Evolutionary conservation across 2,888 invertebrate species (phyloP).

Genomic region (Lampropteryx suffumata): DNA sequence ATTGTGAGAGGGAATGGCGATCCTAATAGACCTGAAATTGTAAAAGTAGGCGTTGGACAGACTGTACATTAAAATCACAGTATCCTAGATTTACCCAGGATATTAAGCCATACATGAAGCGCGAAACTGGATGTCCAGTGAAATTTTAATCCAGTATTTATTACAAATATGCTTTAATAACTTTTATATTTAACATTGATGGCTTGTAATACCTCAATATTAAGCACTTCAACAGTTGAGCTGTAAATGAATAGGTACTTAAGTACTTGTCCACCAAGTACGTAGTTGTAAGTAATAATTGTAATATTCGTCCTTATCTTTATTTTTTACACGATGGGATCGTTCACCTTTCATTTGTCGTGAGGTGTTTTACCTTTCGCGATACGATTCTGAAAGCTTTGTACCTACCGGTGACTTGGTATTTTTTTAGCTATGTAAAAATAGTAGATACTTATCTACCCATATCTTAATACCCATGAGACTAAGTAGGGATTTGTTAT

Average conservation of each 20-base stretch:
- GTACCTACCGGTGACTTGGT: no score
- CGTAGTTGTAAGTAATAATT: constrained; percentile 17
- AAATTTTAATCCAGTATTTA: no score
- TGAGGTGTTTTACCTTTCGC: constrained; percentile 29
- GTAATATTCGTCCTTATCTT: constrained; percentile 51
- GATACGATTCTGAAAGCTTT: constrained; percentile 35
- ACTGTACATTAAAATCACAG: constrained; percentile 23
- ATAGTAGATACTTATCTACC: no score
- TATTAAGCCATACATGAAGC: not conserved
- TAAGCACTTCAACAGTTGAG: no score
- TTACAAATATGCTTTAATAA: no score
- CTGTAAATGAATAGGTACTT: not conserved
- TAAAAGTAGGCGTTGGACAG: constrained; percentile 63
- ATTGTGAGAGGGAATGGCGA: constrained; percentile 75
- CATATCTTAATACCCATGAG: no score
- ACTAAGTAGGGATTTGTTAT: no score
- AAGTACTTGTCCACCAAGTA: not conserved
- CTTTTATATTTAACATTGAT: no score
- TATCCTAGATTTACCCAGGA: not conserved
- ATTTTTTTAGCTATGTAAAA: no score
- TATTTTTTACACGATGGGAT: constrained; percentile 56
- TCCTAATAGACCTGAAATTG: constrained; percentile 71
- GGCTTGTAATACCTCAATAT: no score
- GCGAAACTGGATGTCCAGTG: no score
- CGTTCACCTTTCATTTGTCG: constrained; percentile 50